A percentile compares a stretch with the other conserved stretches of the same genome.
These are phyloP conservation scores for Parauchenoglanis punctatus DNA, from an alignment of 2,797 vertebrate genomes.

Conservation along the genomic window DNA sequence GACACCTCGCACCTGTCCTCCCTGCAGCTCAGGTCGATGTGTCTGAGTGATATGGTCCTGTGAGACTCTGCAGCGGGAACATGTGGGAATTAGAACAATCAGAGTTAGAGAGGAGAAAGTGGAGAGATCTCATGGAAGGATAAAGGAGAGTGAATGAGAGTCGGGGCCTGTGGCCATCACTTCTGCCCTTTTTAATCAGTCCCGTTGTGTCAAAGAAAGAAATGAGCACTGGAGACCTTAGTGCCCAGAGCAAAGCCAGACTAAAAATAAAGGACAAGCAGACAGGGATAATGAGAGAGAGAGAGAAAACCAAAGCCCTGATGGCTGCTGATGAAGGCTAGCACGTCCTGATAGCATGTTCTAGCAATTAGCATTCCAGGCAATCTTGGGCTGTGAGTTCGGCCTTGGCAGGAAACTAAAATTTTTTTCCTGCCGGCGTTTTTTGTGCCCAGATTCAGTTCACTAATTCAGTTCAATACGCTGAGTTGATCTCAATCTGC, in stretches of 20 bases:
- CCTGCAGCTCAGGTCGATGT: neutral
- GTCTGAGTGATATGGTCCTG: constrained; percentile 28
- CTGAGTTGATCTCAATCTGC: constrained; percentile 8
- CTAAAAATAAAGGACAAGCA: constrained; percentile 18
- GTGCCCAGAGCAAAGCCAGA: constrained; percentile 34
- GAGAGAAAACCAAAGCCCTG: constrained; percentile 20
- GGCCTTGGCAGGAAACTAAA: constrained; percentile 4
- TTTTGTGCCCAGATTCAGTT: neutral
- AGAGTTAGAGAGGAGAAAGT: constrained; percentile 16
- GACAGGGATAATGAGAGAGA: neutral
- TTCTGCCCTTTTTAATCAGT: constrained; percentile 72
- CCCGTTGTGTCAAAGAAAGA: constrained; percentile 65
- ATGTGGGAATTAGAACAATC: constrained; percentile 38
- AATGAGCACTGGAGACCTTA: constrained; percentile 48
- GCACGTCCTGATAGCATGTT: constrained; percentile 5
- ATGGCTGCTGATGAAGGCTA: constrained; percentile 31
- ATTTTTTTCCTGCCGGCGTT: neutral
- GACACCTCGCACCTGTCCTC: neutral
- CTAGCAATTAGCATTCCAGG: constrained; percentile 21
- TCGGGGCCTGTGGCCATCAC: constrained; percentile 57
- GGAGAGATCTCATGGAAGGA: constrained; percentile 25
- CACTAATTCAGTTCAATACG: neutral
- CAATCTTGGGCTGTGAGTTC: neutral
- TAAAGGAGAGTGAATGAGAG: constrained; percentile 60
- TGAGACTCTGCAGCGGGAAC: constrained; percentile 9